Conservation (phyloP, 2,888 invertebrate species). For the Luperina testacea region DNA sequence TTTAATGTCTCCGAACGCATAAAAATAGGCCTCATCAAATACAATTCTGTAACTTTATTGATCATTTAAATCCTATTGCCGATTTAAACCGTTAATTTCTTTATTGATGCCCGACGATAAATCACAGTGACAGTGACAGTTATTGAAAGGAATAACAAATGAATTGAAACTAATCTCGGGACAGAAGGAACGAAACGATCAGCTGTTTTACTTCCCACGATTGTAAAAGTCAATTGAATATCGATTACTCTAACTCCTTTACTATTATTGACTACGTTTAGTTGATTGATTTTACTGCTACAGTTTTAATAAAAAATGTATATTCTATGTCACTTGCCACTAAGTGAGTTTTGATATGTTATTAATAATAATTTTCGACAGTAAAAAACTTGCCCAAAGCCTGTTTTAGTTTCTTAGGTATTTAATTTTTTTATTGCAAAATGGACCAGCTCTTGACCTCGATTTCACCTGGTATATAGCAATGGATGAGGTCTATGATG, state of each 20-base stretch:
- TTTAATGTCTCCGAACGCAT: neutral
- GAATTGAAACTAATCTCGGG: slow-evolving; percentile 20
- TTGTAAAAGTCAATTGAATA: slow-evolving; percentile 37
- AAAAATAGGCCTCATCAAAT: neutral
- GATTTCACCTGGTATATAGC: neutral
- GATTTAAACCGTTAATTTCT: neutral
- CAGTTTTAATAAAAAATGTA: neutral
- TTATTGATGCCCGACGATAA: slow-evolving; percentile 13
- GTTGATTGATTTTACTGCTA: neutral
- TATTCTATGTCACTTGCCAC: neutral
- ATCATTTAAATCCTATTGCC: neutral
- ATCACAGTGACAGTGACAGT: slow-evolving; percentile 16
- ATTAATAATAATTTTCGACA: neutral
- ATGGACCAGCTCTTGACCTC: neutral
- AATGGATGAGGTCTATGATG: neutral
- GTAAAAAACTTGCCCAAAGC: neutral
- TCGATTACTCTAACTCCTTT: slow-evolving; percentile 32
- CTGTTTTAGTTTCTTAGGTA: too few species aligned
- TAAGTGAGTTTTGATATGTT: neutral
- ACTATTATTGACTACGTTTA: slow-evolving; percentile 19
- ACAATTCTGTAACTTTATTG: neutral
- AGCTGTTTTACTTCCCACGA: slow-evolving; percentile 44
- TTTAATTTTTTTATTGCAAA: neutral
- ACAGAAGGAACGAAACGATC: slow-evolving; percentile 35
- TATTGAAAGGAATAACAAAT: slow-evolving; percentile 46